Base-by-base conservation (phyloP, 1,140 invertebrate genomes). In the Dryas iulia region DNA sequence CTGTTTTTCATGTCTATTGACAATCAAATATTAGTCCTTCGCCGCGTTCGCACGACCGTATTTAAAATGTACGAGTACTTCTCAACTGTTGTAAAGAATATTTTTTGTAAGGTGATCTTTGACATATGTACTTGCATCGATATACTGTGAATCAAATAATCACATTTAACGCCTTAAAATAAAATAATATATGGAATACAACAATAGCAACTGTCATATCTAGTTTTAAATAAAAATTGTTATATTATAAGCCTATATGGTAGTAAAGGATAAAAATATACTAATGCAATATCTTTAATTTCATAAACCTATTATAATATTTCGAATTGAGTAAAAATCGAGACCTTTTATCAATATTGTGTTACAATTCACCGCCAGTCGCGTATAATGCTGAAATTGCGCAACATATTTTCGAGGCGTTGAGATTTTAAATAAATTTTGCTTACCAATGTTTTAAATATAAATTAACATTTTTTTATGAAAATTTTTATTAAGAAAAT, bases 321-420 rank as follows among this genome's bases (percentile, higher is more conserved):
- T 23, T 23, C n/a, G 25, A 57, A 23, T 59, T 59, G 58, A 14
- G 58, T 35, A 59, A 59, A 33, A 35, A n/a, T 25, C 58, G 14
- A 59, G 4, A 59, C 31, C 30, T 59, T 35, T 21, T 35, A 35
- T 35, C 18, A 12, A 35, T 35, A 35, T 59, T 4, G 35, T 59
- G 30, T 59, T 35, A 59, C 39, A 47, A 47, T 47, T 47, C 35
- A 39, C 4, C 14, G 39, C 39, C 39, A 3, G 39, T 47, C 14
- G 39, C 39, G 39, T 47, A 21, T 18, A 47, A 11, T 18, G 39
- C 1, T 47, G 39, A 47, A 47, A 47, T 47, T 47, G 39, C 39
- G 39, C 18, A 47, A 47, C 18, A 8, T 47, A 47, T 47, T 21
- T 10, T 47, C 39, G 39, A 47, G 39, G 39, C 39, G 18, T 47